Evolutionary conservation across 2,113 vertebrate species (phyloP), one percentile per base, ranked within the genome.

Genomic region (Gorsachius goisagi): DNA sequence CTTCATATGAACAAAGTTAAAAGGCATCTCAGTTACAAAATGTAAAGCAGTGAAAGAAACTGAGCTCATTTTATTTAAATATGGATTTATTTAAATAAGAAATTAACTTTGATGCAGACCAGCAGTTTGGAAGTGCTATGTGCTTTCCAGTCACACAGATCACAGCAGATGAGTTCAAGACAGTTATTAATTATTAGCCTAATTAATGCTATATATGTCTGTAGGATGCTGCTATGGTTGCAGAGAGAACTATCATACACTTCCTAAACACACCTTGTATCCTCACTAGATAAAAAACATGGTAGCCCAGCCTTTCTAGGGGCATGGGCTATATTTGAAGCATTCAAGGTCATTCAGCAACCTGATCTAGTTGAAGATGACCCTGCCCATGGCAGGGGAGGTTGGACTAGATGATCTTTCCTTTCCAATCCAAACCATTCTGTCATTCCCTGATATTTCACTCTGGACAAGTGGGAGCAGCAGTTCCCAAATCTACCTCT

Each of bases 81-180:
- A 77, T 47, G 67, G 67, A 74, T 77, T 90, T 94, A 90, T 83
- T 96, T 73, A 91, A 94, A 77, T 62, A 69, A 76, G 26, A 73
- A 32, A 90, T 74, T 82, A 90, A 71, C 37, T 84, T 16, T 88
- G 82, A 97, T 76, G 33, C 13, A 93, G 93, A 80, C 52, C 85
- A 94, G 72, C 47, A 67, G 68, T 93, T 91, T 93, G 90, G 88
- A 96, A 92, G 47, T 60, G 63, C 26, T 80, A 8, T 55, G n/a
- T 52, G 62, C 37, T 88, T 92, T 95, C 59, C 88, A 52, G 64
- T 92, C 78, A 88, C 50, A 80, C 19, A 88, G 72, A 77, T 73
- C 55, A 74, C 13, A 78, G 68, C 39, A 88, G 72, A 81, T 74
- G 52, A 88, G 15, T 74, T 81, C 67, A 90, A 77, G 58, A 88